Evolutionary conservation across 2,888 invertebrate species (phyloP).

Genomic region (Byasa hedistus): DNA sequence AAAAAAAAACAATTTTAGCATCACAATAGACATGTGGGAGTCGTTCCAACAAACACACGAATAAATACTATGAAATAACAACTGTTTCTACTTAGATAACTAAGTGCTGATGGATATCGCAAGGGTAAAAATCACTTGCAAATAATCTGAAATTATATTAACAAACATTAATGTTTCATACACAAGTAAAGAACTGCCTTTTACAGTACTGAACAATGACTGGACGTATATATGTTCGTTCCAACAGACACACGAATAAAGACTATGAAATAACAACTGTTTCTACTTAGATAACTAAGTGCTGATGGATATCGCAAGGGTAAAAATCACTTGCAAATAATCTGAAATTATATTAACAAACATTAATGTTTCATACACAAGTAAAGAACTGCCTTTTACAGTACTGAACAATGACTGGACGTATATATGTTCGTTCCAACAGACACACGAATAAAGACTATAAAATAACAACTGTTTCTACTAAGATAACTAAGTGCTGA

Average conservation of each 20-base stretch:
- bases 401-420: constrained; percentile 2
- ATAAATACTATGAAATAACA: background rate
- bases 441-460: constrained; percentile 12
- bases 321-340: too few relatives aligned
- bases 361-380: too few relatives aligned
- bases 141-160: too few relatives aligned
- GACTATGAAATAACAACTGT: background rate
- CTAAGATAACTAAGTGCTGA: too few relatives aligned
- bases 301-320: too few relatives aligned
- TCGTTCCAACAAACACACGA: constrained; percentile 28
- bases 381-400: background rate
- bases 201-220: background rate
- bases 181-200: background rate
- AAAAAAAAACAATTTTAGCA: constrained; percentile 34
- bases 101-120: too few relatives aligned
- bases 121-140: too few relatives aligned
- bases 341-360: too few relatives aligned
- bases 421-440: constrained; percentile 23
- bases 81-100: too few relatives aligned
- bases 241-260: constrained; percentile 26
- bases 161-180: too few relatives aligned
- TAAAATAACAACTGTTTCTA: too few relatives aligned
- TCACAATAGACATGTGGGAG: constrained; percentile 20
- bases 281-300: too few relatives aligned
- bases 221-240: constrained; percentile 1